Base-by-base conservation (phyloP, 2,888 invertebrate genomes). In the Lasius platythorax region DNA sequence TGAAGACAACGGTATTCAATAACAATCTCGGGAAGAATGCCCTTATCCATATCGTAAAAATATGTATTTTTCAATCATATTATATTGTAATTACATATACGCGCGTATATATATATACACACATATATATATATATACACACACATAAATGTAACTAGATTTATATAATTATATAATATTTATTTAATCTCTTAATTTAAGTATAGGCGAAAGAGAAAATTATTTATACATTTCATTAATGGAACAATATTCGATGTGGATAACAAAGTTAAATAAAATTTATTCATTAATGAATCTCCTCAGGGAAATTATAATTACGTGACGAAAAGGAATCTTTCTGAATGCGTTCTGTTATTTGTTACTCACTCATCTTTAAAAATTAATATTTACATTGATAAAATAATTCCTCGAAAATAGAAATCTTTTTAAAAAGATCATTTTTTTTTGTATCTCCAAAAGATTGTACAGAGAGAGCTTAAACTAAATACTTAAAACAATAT, bases 1-100 rank as follows among this genome's bases (percentile, higher is more conserved):
- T 78, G 30, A 79, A 56, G 58, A n/a, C 30, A 58, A 73, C 73
- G 37, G 2, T 46, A 79, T 37, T 79, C 33, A 58, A 23, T 58
- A 43, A 43, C 30, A 15, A 15, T 33, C 5, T 53, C 53, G 5
- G 50, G 6, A 53, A 30, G 11, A 1, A 1, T 37, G n/a, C 4
- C 3, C 30, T 12, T 8, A 33, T 23, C 9, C 30, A 37, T 8
- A 8, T 50, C n/a, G 11, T 12, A 40, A 5, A 70, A 12, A 56
- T 37, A 15, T 72, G 18, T 53, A 15, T 4, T 30, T 40, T 74
- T 50, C 15, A 50, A 23, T 23, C 50, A 12, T 6, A 18, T 56
- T 40, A 73, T 46, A 23, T 64, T 23, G 46, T 15, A 46, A 46
- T 46, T 46, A 0, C 4, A 28, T 61, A 58, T 43, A n/a, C 28